Evolutionary conservation across 1,140 invertebrate genomes (phyloP), one percentile per base, ranked within the genome.

Genomic region (Monomorium pharaonis): DNA sequence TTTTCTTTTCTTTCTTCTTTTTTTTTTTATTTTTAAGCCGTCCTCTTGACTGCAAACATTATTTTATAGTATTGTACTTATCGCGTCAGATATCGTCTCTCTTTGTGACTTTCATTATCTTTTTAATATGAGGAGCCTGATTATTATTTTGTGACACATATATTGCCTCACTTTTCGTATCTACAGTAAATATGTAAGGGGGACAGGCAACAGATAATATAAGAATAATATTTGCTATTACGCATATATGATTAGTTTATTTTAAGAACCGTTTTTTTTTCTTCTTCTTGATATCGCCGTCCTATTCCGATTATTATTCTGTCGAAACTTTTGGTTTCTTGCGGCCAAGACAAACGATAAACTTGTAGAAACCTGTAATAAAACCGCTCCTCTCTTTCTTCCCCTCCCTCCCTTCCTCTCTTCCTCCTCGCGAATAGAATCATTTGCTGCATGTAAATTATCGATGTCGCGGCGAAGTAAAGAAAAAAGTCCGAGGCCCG

Each of bases 181-280:
- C 76, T 80, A 54, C 62, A 37, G 62, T 80, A 80, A 78, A 65
- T 76, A 76, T 76, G 74, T 62, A 62, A 63, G 24, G 51, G 42
- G 37, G 30, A 63, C 27, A 12, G 30, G 63, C 44, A 24, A 18
- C 24, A 69, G 76, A 80, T 80, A 80, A 69, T 80, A 21, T 67
- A 80, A 80, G 14, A 80, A 80, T 54, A 80, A 51, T 80, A 54
- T 80, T 80, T 80, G 42, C 37, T 51, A 69, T 69, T 80, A 67
- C 44, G 27, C 62, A 80, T 69, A 67, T 54, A 80, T 37, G 27
- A 67, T 69, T 54, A 80, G 37, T 80, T 80, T 44, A 67, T 78
- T 78, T 80, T 69, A 80, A 63, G 18, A 47, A 4, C 9, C 49
- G 42, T 3, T 27, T 21, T 54, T 24, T 51, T 21, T 37, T 7